Evolutionary conservation across 2,113 vertebrate species (phyloP).

Genomic region (Corythaeola cristata): DNA sequence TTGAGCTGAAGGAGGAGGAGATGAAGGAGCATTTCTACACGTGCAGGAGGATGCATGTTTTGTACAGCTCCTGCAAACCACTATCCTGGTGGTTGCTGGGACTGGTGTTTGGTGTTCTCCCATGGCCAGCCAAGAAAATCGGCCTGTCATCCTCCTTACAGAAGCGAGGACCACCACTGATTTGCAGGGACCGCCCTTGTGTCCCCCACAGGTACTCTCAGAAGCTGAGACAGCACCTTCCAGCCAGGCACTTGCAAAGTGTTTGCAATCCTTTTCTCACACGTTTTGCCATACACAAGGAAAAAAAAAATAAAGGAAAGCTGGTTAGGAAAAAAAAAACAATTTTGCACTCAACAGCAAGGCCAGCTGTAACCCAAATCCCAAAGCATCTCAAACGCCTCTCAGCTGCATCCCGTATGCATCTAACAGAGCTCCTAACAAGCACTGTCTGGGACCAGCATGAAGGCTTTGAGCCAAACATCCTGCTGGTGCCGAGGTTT

Average conservation of each 20-base stretch:
- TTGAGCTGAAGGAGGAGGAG: not conserved
- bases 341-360: not conserved
- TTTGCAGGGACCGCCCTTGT: accelerated
- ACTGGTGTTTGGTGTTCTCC: accelerated
- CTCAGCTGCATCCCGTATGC: not conserved
- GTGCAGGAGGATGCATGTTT: not conserved
- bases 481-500: accelerated
- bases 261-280: not conserved
- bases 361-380: not conserved
- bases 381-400: not conserved
- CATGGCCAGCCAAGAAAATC: not conserved
- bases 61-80: not conserved
- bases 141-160: not conserved
- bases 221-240: not conserved
- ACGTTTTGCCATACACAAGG: not conserved
- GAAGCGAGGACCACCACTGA: accelerated
- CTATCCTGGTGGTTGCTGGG: not conserved
- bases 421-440: not conserved
- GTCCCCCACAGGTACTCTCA: not conserved
- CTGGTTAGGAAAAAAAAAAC: not conserved
- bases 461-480: not conserved
- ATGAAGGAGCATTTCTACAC: not conserved
- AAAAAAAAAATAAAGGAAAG: not conserved
- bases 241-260: not conserved
- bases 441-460: not conserved